Evolutionary conservation across 2,113 vertebrate genomes (phyloP), one percentile per base, ranked within the genome.

Genomic region (Piliocolobus tephrosceles): DNA sequence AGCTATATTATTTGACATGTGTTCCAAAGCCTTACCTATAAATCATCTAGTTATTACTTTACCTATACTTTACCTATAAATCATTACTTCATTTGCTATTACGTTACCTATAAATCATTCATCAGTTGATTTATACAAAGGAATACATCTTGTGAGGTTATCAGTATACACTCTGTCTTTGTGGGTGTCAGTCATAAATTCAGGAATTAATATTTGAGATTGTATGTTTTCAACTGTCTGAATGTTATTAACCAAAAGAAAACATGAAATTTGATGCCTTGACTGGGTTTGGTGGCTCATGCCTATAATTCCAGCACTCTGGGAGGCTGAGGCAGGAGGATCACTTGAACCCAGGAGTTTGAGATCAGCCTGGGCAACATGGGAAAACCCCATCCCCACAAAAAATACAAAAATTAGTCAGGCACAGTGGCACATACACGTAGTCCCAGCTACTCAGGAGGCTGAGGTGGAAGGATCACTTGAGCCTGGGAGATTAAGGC

Each of bases 121-220:
- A 92, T 57, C 43, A 38, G 11, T 90, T 96, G 40, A 91, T 89
- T 89, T 91, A 91, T 86, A 73, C 55, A 96, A 88, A 92, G 32
- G n/a, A 91, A 75, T 88, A 52, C 5, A 70, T 83, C 32, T 40
- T 95, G 2, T 38, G 25, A 50, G 43, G 17, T 88, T 92, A 93
- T 90, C 89, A 47, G 0, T 95, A 32, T 85, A 11, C 16, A 72
- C 12, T 50, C 47, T 88, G 4, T 92, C 68, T 92, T 72, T 70
- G 12, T 87, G 61, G 32, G 40, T 13, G 58, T 66, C 38, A 82
- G 12, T 94, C 25, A 52, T 88, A 88, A 86, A 91, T 94, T 94
- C 13, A 91, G 68, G 45, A 66, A 82, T 91, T 93, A 35, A 82
- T 94, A 89, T 64, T 94, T 97, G 58, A 64, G 35, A 64, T 43